Percentiles rank a stretch among this genome's conserved stretches.
Conservation (phyloP, 2,888 invertebrate species). For the Drosophila kokeensis region DNA sequence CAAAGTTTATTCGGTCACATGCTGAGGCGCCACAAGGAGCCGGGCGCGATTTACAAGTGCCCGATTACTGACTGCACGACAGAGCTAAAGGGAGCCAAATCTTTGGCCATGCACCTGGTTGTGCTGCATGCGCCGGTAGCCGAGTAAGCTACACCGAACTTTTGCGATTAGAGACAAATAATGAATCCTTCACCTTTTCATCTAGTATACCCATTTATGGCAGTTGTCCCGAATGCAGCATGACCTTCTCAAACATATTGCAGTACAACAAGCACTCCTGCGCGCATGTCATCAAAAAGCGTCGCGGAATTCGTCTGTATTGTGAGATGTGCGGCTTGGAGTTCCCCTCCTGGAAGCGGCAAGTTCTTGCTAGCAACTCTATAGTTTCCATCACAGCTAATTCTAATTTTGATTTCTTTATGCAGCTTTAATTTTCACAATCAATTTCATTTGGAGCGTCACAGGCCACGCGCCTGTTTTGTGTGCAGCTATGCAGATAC, state of each 20-base stretch:
- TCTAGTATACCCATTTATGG: slow-evolving; percentile 66
- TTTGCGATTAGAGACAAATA: fast-evolving
- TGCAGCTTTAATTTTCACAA: slow-evolving; percentile 83
- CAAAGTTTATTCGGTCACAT: slow-evolving; percentile 65
- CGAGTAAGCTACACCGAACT: slow-evolving; percentile 49
- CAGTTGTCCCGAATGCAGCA: slow-evolving; percentile 78
- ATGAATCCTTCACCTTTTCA: no score
- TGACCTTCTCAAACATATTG: slow-evolving; percentile 78
- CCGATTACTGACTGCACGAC: slow-evolving; percentile 62
- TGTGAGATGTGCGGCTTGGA: slow-evolving; percentile 76
- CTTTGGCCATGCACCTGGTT: slow-evolving; percentile 80
- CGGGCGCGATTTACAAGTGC: slow-evolving; percentile 63
- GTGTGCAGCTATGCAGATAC: slow-evolving; percentile 77
- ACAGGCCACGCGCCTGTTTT: slow-evolving; percentile 81
- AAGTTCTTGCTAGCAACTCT: not conserved
- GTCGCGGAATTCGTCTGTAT: slow-evolving; percentile 64
- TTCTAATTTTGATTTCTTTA: not conserved
- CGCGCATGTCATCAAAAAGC: slow-evolving; percentile 70
- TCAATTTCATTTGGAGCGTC: slow-evolving; percentile 83
- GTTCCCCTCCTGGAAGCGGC: slow-evolving; percentile 84
- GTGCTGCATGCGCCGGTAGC: slow-evolving; percentile 77
- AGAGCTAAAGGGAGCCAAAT: slow-evolving; percentile 48
- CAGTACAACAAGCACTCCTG: slow-evolving; percentile 84
- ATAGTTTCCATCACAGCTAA: not conserved
- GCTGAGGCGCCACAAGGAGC: slow-evolving; percentile 42